Conservation (phyloP, 2,113 vertebrate genomes). For the Pterocles burchelli region DNA sequence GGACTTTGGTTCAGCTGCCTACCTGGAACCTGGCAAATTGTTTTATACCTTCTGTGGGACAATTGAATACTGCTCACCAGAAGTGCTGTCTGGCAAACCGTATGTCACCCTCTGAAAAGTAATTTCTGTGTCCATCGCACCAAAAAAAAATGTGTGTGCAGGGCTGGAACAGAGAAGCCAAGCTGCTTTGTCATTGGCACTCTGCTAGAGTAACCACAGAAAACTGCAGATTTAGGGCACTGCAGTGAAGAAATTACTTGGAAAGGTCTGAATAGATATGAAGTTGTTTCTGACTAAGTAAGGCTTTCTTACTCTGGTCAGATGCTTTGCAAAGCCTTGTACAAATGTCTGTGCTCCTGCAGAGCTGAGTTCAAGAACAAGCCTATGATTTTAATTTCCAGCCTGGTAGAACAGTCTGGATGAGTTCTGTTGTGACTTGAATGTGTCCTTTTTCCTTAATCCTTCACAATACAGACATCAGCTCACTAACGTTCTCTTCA, state of each 20-base stretch:
- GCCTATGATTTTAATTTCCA: background rate
- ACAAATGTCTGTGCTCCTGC: background rate
- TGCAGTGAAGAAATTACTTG: background rate
- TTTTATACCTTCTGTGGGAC: slow-evolving; percentile 94
- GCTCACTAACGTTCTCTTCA: background rate
- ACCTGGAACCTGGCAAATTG: slow-evolving; percentile 82
- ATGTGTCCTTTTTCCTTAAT: background rate
- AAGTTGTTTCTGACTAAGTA: background rate
- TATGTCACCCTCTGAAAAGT: slow-evolving; percentile 70
- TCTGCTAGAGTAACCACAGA: background rate
- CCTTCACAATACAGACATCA: background rate
- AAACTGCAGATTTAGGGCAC: background rate
- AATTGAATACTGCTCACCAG: slow-evolving; percentile 92
- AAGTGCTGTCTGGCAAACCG: slow-evolving; percentile 92
- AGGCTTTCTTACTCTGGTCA: background rate
- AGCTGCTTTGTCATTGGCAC: background rate
- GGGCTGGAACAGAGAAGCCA: background rate
- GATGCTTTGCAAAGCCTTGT: background rate
- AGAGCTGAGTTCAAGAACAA: background rate
- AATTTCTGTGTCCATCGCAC: background rate
- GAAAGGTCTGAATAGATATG: background rate
- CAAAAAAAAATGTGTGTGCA: no score
- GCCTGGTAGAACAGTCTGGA: background rate
- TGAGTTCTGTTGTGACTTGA: background rate
- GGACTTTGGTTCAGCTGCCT: slow-evolving; percentile 91